Base-by-base conservation (phyloP, 2,888 invertebrate genomes). In the Lepas anatifera region DNA sequence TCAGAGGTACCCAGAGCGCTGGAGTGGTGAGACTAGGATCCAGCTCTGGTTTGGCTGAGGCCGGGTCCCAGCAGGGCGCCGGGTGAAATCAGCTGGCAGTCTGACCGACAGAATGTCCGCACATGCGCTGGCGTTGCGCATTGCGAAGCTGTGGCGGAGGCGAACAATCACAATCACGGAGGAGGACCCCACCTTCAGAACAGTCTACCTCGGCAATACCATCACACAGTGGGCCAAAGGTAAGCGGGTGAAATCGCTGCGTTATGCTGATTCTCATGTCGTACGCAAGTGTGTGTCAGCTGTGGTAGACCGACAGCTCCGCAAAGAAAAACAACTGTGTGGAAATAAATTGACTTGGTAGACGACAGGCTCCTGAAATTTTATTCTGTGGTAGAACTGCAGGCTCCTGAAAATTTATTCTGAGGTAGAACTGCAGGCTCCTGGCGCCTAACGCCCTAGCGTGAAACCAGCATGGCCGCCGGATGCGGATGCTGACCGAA, bases 191-290 rank as follows among this genome's bases (percentile, higher is more conserved):
- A 87, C 89, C 70, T 95, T 92, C 83, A 95, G 95, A 82, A 97
- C 97, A 76, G 90, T 94, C 74, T 99, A 99, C 83, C 86, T 99
- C 77, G 99, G 98, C 74, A 99, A 99, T 81, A 97, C 99, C 69
- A 89, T 98, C 79, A 99, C 98, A 72, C 94, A 96, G 78, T 95
- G 97, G 94, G 97, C 97, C 77, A 96, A 95, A 87, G 97, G 92
- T 93, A 79, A 81, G 39, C 10, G 43, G 43, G 10, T 1, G 46
- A 16, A 16, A 6, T n/a, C n/a, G n/a, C 18, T 46, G 46, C 46
- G n/a, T n/a, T 22, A n/a, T 46, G 7, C 22, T n/a, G 2, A 2
- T 46, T 2, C 46, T n/a, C 18, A n/a, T 7, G 18, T 46, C 22
- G n/a, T n/a, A 46, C 46, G 46, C 18, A 16, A 13, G 13, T 46